Percentiles rank a stretch among this genome's conserved stretches.
Evolutionary conservation across 1,140 invertebrate genomes (phyloP).

Genomic region (Sitobion miscanthi): DNA sequence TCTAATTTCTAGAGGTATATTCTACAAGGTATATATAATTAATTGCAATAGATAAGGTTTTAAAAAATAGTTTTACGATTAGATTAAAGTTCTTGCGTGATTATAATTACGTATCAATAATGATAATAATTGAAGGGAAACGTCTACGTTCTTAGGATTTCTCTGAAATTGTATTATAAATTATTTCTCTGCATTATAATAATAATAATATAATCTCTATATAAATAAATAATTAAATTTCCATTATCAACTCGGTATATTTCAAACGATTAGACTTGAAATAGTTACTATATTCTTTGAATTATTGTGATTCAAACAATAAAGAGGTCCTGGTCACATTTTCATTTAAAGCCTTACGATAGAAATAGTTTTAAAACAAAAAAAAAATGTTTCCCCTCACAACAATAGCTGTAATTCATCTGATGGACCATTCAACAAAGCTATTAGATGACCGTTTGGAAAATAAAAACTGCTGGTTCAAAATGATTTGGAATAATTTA

Average conservation of each 20-base stretch:
- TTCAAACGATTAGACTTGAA: background rate
- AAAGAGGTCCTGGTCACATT: background rate
- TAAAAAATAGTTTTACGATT: background rate
- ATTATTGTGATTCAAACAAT: conserved; percentile 18
- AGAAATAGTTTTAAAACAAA: background rate
- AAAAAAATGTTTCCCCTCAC: background rate
- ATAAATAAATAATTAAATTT: background rate
- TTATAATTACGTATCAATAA: background rate
- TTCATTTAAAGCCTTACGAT: background rate
- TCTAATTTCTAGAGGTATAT: background rate
- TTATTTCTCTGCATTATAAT: background rate
- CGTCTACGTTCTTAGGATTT: background rate
- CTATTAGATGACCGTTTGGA: conserved; percentile 23
- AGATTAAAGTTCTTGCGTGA: no score
- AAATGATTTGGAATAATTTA: background rate
- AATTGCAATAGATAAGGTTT: background rate
- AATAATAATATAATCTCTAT: background rate
- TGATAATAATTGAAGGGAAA: background rate
- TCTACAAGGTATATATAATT: no score
- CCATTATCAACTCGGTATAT: background rate
- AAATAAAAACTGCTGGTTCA: conserved; percentile 16
- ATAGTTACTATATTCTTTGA: background rate
- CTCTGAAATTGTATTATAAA: background rate
- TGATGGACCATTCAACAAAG: background rate
- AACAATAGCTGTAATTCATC: conserved; percentile 9